phyloP scores from a whole-genome alignment of 2,797 vertebrate genomes.

The Periparus ater region DNA sequence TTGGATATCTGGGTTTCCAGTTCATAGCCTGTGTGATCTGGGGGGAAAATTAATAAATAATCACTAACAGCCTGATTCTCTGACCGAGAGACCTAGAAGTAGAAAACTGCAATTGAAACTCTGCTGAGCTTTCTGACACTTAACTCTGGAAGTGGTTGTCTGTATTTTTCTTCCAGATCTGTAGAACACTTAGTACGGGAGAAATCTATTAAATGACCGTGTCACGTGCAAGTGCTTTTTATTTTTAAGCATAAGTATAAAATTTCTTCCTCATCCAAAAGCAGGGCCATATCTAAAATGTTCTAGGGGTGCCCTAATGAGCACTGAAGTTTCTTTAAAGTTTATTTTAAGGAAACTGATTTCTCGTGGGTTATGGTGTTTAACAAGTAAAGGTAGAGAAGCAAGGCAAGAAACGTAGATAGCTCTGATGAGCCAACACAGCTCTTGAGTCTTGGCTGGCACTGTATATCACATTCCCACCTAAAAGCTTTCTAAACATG shows the following conservation, averaged over 20 bases:
- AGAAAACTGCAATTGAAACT: neutral
- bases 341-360: neutral
- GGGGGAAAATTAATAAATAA: neutral
- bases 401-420: neutral
- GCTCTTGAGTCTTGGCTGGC: neutral
- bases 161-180: neutral
- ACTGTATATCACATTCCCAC: neutral
- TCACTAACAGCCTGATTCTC: neutral
- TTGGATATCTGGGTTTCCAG: neutral
- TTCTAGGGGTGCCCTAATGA: neutral
- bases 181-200: neutral
- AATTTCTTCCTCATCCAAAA: neutral
- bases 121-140: neutral
- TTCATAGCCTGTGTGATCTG: neutral
- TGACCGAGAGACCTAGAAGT: neutral
- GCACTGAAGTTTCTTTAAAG: neutral
- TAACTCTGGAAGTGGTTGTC: neutral
- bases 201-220: neutral
- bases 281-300: neutral
- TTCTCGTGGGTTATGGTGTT: neutral
- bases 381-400: neutral
- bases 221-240: neutral
- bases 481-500: neutral
- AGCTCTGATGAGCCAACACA: neutral
- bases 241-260: neutral